phyloP scores from a whole-genome alignment of 2,888 invertebrate genomes.

The Gortyna flavago region DNA sequence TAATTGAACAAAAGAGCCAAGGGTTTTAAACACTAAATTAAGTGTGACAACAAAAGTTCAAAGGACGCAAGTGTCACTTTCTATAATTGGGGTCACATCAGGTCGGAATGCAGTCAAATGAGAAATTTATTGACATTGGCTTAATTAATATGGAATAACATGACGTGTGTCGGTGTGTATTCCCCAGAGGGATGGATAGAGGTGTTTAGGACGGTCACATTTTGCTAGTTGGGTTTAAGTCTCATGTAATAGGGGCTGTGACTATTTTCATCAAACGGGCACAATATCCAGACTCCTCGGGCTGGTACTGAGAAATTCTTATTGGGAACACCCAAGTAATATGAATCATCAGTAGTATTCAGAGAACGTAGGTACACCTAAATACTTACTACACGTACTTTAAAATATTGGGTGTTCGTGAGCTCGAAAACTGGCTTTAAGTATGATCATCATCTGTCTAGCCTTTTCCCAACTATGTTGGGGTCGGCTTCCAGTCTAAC shows the following conservation, averaged over 20 bases:
- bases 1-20: conserved; percentile 14
- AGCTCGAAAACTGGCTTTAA: too few species aligned
- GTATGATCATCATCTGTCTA: too few species aligned
- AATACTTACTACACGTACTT: too few species aligned
- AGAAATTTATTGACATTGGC: conserved; percentile 5
- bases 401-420: background rate
- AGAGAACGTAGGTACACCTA: background rate
- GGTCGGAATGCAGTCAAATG: conserved; percentile 37
- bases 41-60: conserved; percentile 14
- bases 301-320: background rate
- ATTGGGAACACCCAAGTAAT: too few species aligned
- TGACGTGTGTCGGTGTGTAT: background rate
- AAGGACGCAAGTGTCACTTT: conserved; percentile 38
- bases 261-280: background rate
- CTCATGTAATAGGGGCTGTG: background rate
- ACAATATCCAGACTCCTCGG: background rate
- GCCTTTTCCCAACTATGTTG: too few species aligned
- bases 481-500: too few species aligned
- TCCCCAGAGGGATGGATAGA: background rate
- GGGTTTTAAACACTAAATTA: conserved; percentile 19
- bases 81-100: conserved; percentile 32
- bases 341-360: background rate
- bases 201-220: background rate
- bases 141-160: conserved; percentile 9
- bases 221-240: background rate